Percentiles rank a stretch among this genome's conserved stretches.
phyloP scores from a whole-genome alignment of 2,888 invertebrate genomes.

The Cenopis cana region DNA sequence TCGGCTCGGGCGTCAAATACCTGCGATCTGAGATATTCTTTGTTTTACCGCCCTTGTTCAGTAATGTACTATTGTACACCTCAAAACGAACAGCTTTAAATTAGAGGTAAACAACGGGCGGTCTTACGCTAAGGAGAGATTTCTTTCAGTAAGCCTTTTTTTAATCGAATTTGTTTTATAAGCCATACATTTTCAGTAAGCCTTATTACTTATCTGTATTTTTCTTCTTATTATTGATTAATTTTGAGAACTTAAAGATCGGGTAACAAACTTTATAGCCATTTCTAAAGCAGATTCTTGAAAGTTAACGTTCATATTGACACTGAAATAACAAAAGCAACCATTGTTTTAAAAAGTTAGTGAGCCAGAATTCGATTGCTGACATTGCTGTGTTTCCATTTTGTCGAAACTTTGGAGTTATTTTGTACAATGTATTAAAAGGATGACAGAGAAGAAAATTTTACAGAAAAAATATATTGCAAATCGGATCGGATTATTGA shows the following conservation, averaged over 20 bases:
- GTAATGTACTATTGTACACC: too few relatives aligned
- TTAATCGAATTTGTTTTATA: too few relatives aligned
- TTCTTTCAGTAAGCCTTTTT: too few relatives aligned
- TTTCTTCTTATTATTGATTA: not conserved
- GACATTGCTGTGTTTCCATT: conserved; percentile 33
- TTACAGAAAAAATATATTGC: not conserved
- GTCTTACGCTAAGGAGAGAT: too few relatives aligned
- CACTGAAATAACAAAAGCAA: conserved; percentile 25
- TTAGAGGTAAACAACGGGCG: too few relatives aligned
- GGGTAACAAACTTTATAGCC: conserved; percentile 8
- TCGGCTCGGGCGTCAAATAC: too few relatives aligned
- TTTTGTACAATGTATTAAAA: conserved; percentile 8
- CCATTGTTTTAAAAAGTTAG: conserved; percentile 41
- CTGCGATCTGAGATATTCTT: too few relatives aligned
- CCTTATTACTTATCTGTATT: too few relatives aligned
- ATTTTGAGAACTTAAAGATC: conserved; percentile 5
- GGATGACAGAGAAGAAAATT: not conserved
- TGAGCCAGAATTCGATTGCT: conserved; percentile 31
- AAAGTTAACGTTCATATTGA: conserved; percentile 31
- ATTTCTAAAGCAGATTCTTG: conserved; percentile 4
- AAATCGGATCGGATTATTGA: too few relatives aligned
- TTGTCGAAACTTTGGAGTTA: conserved; percentile 27
- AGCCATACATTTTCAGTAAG: too few relatives aligned
- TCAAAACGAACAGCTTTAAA: too few relatives aligned
- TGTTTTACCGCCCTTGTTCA: too few relatives aligned